Evolutionary conservation across 2,888 invertebrate genomes (phyloP).

Genomic region (Cephus rjabovi): DNA sequence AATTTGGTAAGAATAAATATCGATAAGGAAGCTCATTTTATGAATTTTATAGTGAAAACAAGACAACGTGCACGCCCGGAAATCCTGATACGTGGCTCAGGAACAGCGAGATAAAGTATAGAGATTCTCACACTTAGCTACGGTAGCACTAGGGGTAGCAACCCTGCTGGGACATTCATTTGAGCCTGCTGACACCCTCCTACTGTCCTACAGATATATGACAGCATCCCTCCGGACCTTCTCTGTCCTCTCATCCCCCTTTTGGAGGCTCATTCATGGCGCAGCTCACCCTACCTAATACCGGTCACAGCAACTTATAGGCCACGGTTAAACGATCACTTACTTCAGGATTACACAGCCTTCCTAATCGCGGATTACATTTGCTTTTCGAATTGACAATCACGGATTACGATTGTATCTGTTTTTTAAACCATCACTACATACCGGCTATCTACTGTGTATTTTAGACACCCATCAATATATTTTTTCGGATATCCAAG

Average conservation of each 20-base stretch:
- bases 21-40: background rate
- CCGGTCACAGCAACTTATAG: slow-evolving; percentile 26
- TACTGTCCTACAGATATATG: slow-evolving; percentile 49
- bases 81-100: background rate
- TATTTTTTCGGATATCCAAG: background rate
- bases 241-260: slow-evolving; percentile 23
- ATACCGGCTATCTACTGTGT: background rate
- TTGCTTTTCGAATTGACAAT: background rate
- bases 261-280: slow-evolving; percentile 13
- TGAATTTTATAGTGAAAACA: background rate
- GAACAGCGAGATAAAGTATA: slow-evolving; percentile 6
- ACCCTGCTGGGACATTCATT: slow-evolving; percentile 59
- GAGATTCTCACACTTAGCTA: slow-evolving; percentile 49
- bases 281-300: slow-evolving; percentile 14
- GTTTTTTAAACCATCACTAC: background rate
- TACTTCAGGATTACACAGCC: slow-evolving; percentile 38
- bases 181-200: slow-evolving; percentile 55
- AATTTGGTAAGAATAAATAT: background rate
- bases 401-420: background rate
- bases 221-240: slow-evolving; percentile 36
- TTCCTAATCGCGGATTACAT: slow-evolving; percentile 41
- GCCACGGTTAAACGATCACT: slow-evolving; percentile 38
- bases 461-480: background rate
- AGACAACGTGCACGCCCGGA: background rate
- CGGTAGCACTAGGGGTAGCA: slow-evolving; percentile 39